Evolutionary conservation across 1,140 invertebrate species (phyloP).

Genomic region (Drosophila nasuta): DNA sequence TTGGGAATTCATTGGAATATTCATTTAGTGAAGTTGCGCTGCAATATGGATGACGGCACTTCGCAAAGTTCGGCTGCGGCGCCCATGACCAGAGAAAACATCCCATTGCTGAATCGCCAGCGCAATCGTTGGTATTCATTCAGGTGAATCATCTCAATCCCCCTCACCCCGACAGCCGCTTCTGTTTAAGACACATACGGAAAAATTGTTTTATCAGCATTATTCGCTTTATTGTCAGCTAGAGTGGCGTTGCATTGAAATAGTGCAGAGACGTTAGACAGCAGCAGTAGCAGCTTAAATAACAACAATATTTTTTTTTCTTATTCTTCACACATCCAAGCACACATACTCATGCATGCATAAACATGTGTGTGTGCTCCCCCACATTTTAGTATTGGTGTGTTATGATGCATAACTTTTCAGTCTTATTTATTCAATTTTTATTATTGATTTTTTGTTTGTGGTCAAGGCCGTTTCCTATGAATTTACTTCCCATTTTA

Average conservation of each 20-base stretch:
- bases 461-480: constrained; percentile 52
- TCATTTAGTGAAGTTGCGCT: constrained; percentile 10
- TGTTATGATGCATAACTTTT: constrained; percentile 36
- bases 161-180: background rate
- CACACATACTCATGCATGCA: background rate
- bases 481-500: background rate
- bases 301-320: constrained; percentile 17
- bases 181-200: background rate
- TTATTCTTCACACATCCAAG: background rate
- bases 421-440: constrained; percentile 55
- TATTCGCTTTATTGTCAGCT: background rate
- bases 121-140: constrained; percentile 84
- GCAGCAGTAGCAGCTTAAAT: constrained; percentile 1
- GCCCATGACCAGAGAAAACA: constrained; percentile 85
- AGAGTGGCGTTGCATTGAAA: background rate
- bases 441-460: constrained; percentile 64
- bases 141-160: constrained; percentile 83
- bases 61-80: constrained; percentile 78
- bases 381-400: constrained; percentile 1
- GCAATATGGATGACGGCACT: constrained; percentile 71
- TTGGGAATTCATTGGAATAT: constrained; percentile 17
- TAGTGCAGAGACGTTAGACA: background rate
- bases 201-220: constrained; percentile 49
- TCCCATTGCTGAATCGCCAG: constrained; percentile 85
- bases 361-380: constrained; percentile 3